Evolutionary conservation across 2,113 vertebrate species (phyloP).

Genomic region (Platichthys flesus): DNA sequence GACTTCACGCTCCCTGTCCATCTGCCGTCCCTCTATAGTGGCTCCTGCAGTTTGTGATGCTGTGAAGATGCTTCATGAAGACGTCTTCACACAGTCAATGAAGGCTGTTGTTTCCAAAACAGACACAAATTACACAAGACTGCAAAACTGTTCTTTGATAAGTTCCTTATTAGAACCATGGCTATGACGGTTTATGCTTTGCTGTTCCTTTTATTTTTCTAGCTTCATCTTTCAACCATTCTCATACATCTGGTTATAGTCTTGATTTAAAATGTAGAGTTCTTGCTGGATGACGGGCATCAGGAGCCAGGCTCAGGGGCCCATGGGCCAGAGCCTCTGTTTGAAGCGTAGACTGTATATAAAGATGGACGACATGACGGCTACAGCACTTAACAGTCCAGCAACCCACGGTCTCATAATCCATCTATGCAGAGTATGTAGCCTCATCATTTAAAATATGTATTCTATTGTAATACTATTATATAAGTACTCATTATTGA

Average conservation of each 20-base stretch:
- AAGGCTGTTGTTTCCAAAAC: background rate
- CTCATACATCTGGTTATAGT: background rate
- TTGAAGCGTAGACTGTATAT: background rate
- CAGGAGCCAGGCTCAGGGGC: background rate
- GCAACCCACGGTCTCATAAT: too few species aligned
- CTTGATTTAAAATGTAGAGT: background rate
- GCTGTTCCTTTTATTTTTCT: background rate
- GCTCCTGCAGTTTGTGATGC: conserved; percentile 77
- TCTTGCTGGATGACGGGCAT: background rate
- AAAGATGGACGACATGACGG: too few species aligned
- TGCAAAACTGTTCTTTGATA: too few species aligned
- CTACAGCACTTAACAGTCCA: too few species aligned
- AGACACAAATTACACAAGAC: background rate
- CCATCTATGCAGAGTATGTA: too few species aligned
- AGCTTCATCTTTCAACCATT: background rate
- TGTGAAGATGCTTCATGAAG: conserved; percentile 65
- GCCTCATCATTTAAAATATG: too few species aligned
- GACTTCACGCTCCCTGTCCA: conserved; percentile 8
- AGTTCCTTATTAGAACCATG: too few species aligned
- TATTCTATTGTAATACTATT: background rate
- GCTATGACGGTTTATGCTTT: background rate
- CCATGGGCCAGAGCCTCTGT: background rate
- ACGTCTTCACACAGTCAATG: background rate
- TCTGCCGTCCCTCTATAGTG: conserved; percentile 67
- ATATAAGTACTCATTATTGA: background rate